Evolutionary conservation across 2,888 invertebrate species (phyloP).

Genomic region (Callyntrura sp.): DNA sequence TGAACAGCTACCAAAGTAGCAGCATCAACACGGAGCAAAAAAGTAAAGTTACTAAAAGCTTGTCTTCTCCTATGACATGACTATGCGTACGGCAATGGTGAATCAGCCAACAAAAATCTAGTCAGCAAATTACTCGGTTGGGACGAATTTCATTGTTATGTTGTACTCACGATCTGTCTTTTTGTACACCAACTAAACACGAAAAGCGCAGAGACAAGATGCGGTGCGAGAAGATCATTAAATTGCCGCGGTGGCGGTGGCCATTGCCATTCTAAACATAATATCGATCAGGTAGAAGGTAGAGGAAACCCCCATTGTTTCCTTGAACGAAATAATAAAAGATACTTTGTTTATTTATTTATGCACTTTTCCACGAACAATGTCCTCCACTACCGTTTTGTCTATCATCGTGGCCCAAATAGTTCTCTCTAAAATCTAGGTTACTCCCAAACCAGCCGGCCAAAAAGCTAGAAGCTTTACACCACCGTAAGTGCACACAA

Average conservation of each 20-base stretch:
- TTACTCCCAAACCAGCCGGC: constrained; percentile 27
- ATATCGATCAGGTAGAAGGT: constrained; percentile 38
- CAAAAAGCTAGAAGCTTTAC: background rate
- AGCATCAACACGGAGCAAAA: background rate
- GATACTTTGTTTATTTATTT: background rate
- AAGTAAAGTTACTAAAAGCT: background rate
- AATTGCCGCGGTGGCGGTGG: constrained; percentile 1
- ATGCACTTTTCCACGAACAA: background rate
- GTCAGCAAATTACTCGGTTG: constrained; percentile 8
- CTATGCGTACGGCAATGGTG: background rate
- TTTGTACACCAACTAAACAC: background rate
- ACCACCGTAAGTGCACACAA: too few relatives aligned
- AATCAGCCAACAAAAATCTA: background rate
- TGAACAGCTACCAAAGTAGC: background rate
- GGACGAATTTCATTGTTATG: constrained; percentile 3
- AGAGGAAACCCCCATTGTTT: constrained; percentile 57
- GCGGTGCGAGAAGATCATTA: constrained; percentile 28
- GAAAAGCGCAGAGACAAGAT: background rate
- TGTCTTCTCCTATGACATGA: background rate
- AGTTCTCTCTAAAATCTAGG: constrained; percentile 53
- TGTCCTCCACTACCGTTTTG: constrained; percentile 19
- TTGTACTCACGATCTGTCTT: too few relatives aligned
- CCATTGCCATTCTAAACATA: background rate
- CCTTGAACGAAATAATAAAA: constrained; percentile 57
- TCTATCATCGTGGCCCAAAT: constrained; percentile 59